Base-by-base conservation (phyloP, 2,113 vertebrate species). In the Notarius lentiginosus region DNA sequence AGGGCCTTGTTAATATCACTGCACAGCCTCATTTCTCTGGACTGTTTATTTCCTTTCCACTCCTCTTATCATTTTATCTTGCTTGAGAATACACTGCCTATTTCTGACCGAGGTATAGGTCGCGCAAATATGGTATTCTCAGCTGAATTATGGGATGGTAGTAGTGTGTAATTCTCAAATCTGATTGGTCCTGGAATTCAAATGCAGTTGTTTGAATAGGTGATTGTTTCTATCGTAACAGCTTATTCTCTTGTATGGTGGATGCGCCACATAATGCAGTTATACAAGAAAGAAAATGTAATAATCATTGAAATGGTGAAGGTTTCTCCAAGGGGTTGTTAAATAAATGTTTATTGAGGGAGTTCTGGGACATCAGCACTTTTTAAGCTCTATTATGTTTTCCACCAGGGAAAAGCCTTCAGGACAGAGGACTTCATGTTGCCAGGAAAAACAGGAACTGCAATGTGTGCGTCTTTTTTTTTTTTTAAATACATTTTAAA, bases 1-100 rank as follows among this genome's bases (percentile, higher is more conserved):
- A 86, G 63, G 55, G 63, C 56, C 76, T 80, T 72, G 63, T 83
- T 30, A 30, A 2, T 58, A 81, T 89, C 86, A 63, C 68, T 68
- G 14, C 49, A 2, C 3, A 55, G 63, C 30, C 66, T 89, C 56
- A 30, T n/a, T n/a, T 55, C 41, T 18, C 75, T 20, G 4, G 75
- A 27, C 41, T 68, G 47, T 75, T 73, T 73, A 51, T 87, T 72
- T 77, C 66, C n/a, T n/a, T 75, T 84, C 80, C 70, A 24, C 22
- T 66, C 72, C 72, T 41, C 11, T 83, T 79, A 70, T 77, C 34
- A 24, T 60, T 55, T 79, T 27, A 30, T 79, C 41, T 79, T 60
- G 11, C 55, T 58, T 84, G 51, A 82, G 80, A 84, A 85, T n/a
- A 56, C 17, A 1, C 47, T 30, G 9, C 18, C 34, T 65, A 11